Conservation (phyloP, 1,140 invertebrate genomes). For the Saxidomus purpurata region DNA sequence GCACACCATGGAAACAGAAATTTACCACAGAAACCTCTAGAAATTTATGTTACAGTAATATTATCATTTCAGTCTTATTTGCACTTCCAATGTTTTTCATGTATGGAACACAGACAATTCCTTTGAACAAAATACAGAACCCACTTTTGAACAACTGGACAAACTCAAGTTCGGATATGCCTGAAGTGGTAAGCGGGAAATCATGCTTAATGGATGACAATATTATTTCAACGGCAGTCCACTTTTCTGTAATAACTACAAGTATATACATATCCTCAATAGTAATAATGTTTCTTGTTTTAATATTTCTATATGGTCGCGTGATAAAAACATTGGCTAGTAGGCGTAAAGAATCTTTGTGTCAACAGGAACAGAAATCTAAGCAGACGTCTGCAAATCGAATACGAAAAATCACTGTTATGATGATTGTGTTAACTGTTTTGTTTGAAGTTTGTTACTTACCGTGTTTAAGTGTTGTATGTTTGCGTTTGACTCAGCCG, state of each 20-base stretch:
- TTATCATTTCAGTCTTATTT: background rate
- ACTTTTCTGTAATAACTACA: background rate
- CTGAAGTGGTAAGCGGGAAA: background rate
- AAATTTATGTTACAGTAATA: background rate
- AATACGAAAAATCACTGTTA: slow-evolving; percentile 25
- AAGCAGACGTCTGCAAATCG: slow-evolving; percentile 5
- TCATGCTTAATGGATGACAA: slow-evolving; percentile 29
- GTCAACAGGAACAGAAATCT: slow-evolving; percentile 1
- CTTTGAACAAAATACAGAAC: background rate
- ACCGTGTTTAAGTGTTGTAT: background rate
- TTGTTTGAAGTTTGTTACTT: slow-evolving; percentile 25
- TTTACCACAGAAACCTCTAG: background rate
- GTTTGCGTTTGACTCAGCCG: background rate
- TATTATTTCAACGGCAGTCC: background rate
- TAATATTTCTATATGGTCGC: slow-evolving; percentile 21
- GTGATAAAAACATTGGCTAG: background rate
- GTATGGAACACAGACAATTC: slow-evolving; percentile 14
- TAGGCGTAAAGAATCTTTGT: slow-evolving; percentile 5
- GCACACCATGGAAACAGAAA: slow-evolving; percentile 44
- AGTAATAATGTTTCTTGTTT: background rate
- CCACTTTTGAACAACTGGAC: background rate
- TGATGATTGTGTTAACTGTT: slow-evolving; percentile 28
- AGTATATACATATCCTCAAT: background rate
- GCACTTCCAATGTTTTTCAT: slow-evolving; percentile 21
- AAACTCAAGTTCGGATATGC: background rate